These are phyloP conservation scores for Cordilura impudica DNA, from an alignment of 2,888 invertebrate species.

Conservation along the genomic window DNA sequence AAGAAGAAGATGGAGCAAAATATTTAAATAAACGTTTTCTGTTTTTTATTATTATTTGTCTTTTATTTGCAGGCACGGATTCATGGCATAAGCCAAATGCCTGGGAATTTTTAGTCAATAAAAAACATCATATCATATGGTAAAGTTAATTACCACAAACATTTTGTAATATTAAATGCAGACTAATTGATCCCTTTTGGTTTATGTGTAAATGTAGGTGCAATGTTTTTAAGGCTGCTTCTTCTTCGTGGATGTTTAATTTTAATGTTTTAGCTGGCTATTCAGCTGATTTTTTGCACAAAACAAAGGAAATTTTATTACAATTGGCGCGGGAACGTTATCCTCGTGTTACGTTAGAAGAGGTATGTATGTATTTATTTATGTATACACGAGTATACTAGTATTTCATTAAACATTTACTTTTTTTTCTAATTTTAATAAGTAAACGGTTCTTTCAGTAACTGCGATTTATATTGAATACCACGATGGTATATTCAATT, in stretches of 20 bases:
- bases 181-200: not conserved
- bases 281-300: slow-evolving; percentile 86
- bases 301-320: slow-evolving; percentile 87
- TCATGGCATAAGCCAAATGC: slow-evolving; percentile 84
- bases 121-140: slow-evolving; percentile 89
- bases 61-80: slow-evolving; percentile 73
- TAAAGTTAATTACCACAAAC: slow-evolving; percentile 72
- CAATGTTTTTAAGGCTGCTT: slow-evolving; percentile 89
- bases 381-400: no score
- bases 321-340: slow-evolving; percentile 88
- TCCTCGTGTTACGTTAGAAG: slow-evolving; percentile 85
- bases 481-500: no score
- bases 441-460: no score
- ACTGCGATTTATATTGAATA: no score
- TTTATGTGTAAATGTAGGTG: slow-evolving; percentile 79
- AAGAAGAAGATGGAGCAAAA: not conserved
- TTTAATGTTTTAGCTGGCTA: slow-evolving; percentile 92
- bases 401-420: no score
- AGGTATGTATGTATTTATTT: slow-evolving; percentile 74
- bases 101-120: slow-evolving; percentile 91
- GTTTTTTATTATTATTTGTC: slow-evolving; percentile 11
- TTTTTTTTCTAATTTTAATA: no score
- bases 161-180: not conserved
- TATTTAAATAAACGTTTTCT: slow-evolving; percentile 30
- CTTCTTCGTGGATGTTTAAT: slow-evolving; percentile 96